These are phyloP conservation scores for Eretmochelys imbricata DNA, from an alignment of 2,113 vertebrate species.

Conservation along the genomic window DNA sequence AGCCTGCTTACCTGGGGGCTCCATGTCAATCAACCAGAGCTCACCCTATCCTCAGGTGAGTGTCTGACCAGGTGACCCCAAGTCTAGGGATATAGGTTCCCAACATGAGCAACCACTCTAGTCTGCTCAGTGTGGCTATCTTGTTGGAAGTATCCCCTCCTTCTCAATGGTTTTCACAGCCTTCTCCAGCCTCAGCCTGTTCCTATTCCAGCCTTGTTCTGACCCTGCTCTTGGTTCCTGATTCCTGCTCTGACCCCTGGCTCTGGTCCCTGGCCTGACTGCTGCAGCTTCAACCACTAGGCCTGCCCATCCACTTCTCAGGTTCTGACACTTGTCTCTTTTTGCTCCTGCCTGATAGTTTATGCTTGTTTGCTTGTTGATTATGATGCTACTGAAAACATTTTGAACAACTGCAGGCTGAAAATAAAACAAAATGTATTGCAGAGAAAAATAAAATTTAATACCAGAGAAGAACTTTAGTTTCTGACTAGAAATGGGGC, in stretches of 20 bases:
- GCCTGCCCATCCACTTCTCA: not conserved
- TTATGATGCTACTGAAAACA: rapidly evolving
- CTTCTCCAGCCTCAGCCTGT: not conserved
- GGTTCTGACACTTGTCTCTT: not conserved
- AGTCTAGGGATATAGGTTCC: not conserved
- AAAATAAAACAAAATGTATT: not conserved
- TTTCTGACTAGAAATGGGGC: not conserved
- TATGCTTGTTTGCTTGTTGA: not conserved
- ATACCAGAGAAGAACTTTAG: not conserved
- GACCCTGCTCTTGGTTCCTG: not conserved
- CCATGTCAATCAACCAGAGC: not conserved
- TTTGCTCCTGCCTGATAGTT: not conserved
- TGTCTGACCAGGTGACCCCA: not conserved
- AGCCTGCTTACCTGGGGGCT: not conserved
- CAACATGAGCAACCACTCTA: not conserved
- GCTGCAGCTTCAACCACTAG: not conserved
- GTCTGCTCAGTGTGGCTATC: not conserved
- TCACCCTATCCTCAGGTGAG: not conserved
- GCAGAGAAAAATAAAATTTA: not conserved
- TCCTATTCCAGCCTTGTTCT: not conserved
- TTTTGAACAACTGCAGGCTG: not conserved
- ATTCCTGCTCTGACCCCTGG: not conserved
- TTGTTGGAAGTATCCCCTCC: not conserved
- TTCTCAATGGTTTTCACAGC: not conserved
- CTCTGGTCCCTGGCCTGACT: not conserved